Percentiles rank a stretch among this genome's conserved stretches.
phyloP scores from a whole-genome alignment of 2,797 vertebrate genomes.

The Balearica regulorum region DNA sequence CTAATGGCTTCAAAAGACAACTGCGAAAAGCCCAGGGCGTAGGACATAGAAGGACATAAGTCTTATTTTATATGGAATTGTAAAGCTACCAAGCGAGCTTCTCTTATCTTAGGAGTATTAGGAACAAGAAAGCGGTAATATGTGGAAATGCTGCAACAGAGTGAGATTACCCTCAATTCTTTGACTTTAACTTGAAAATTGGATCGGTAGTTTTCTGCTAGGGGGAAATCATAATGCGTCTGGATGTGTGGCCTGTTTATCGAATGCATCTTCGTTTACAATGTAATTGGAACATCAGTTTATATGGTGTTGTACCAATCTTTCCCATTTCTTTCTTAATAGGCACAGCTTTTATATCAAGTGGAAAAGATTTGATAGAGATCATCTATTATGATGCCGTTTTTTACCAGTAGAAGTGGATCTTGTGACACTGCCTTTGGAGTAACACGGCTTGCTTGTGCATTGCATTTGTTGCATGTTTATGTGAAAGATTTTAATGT shows the following conservation, averaged over 20 bases:
- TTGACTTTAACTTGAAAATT: background rate
- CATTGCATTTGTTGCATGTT: background rate
- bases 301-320: background rate
- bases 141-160: background rate
- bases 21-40: background rate
- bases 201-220: background rate
- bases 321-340: slow-evolving; percentile 4
- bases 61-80: background rate
- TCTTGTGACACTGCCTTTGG: background rate
- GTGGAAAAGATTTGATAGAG: slow-evolving; percentile 21
- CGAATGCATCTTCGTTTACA: background rate
- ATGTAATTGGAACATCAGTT: background rate
- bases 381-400: slow-evolving; percentile 15
- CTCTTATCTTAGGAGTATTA: background rate
- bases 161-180: background rate
- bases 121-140: background rate
- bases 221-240: background rate
- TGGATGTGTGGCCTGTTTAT: background rate
- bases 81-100: background rate
- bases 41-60: background rate
- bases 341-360: slow-evolving; percentile 21
- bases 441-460: background rate
- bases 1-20: background rate
- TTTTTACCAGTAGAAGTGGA: slow-evolving; percentile 19
- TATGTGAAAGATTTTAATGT: background rate